Base-by-base conservation (phyloP, 2,888 invertebrate species). In the Tetranychus truncatus region DNA sequence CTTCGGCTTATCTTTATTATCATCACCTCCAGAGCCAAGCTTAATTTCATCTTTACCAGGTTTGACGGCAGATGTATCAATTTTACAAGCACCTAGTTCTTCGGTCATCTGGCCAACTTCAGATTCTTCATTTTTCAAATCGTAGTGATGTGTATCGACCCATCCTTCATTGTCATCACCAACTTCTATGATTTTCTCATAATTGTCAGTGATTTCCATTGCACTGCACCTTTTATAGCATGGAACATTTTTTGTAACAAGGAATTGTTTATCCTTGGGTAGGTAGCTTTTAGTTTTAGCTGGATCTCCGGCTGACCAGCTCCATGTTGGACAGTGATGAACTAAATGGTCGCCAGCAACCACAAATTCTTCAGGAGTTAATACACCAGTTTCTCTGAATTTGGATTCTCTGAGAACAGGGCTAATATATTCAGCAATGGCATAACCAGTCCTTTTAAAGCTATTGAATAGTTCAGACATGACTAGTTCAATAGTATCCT, bases 261-360 rank as follows among this genome's bases (percentile, higher is more conserved):
- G 87, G 84, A 95, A 99, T 84, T 99, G 99, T 83, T 97, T 97
- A 80, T 95, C 91, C 81, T 77, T 77, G 18, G 99, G 99, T 78
- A 99, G 86, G 84, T 95, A 97, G 0, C 90, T 84, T 81, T 94
- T 92, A 45, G 88, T 84, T 84, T 91, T 91, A n/a, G 89, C 86
- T 79, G 92, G 91, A 82, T 97, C 96, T 0, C 95, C 96, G 79
- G 87, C 86, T 0, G 92, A 89, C 99, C 99, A 99, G 81, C 95
- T 92, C 99, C 99, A 99, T 0, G 99, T 97, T 0, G 99, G 97
- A 82, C 97, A 99, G 82, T 97, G 96, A 84, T 99, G 96, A 0
- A 97, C 96, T 75, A 99, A 84, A 84, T 99, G 97, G 82, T 99
- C 97, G 1, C 99, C 99, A 24, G 99, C 97, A 5, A 91, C 93